A percentile compares a stretch with the other conserved stretches of the same genome.
phyloP scores from a whole-genome alignment of 2,888 invertebrate genomes.

The Axea sp. region DNA sequence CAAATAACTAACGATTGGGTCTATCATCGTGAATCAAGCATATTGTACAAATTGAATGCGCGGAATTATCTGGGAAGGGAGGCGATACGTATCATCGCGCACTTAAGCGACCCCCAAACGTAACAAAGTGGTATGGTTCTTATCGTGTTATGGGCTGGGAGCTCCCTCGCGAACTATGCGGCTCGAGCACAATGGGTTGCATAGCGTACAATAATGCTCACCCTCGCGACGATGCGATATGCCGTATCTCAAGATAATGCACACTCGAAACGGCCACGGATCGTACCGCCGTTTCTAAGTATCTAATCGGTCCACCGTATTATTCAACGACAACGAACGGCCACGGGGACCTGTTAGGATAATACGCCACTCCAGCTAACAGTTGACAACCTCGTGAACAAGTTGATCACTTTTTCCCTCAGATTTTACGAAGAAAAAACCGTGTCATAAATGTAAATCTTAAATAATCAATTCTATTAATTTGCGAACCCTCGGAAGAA shows the following conservation, averaged over 20 bases:
- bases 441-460: no score
- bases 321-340: conserved; percentile 21
- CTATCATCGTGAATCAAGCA: conserved; percentile 62
- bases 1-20: conserved; percentile 38
- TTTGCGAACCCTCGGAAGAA: no score
- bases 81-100: conserved; percentile 70
- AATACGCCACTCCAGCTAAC: conserved; percentile 17
- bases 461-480: no score
- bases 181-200: conserved; percentile 77
- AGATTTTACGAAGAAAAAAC: no score
- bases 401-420: conserved; percentile 42
- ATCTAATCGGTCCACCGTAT: conserved; percentile 59
- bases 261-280: conserved; percentile 55
- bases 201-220: conserved; percentile 76
- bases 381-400: conserved; percentile 37
- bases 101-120: conserved; percentile 74
- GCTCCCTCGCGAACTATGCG: conserved; percentile 70
- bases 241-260: conserved; percentile 77
- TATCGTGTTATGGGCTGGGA: conserved; percentile 75
- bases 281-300: conserved; percentile 57
- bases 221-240: conserved; percentile 66
- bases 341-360: conserved; percentile 43
- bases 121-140: conserved; percentile 78
- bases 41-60: conserved; percentile 68
- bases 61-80: conserved; percentile 64